Evolutionary conservation across 2,113 vertebrate genomes (phyloP).

Genomic region (Phylloscopus trochilus): DNA sequence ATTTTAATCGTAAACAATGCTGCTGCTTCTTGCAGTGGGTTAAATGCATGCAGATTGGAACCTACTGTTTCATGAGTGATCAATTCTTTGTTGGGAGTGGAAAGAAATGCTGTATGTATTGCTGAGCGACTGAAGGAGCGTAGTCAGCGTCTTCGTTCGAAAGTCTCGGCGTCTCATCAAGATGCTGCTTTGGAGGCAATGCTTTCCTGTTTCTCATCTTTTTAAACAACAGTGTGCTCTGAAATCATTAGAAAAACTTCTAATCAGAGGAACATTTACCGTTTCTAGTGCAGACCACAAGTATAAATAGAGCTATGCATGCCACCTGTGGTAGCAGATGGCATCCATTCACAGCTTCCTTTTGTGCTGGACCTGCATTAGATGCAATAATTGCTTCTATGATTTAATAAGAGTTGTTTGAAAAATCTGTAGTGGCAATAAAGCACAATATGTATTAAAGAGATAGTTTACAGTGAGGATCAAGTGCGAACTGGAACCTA

Average conservation of each 20-base stretch:
- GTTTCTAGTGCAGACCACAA: background rate
- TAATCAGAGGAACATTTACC: background rate
- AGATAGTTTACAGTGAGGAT: background rate
- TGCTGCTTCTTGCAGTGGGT: constrained; percentile 63
- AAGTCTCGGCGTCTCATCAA: background rate
- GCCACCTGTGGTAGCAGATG: constrained; percentile 50
- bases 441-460: background rate
- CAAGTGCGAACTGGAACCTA: background rate
- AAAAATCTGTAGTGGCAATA: background rate
- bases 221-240: background rate
- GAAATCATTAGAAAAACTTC: background rate
- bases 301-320: constrained; percentile 24
- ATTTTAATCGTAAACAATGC: constrained; percentile 71
- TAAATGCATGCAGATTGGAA: constrained; percentile 71
- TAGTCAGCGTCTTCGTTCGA: background rate
- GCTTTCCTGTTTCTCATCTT: background rate
- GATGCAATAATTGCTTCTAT: constrained; percentile 16
- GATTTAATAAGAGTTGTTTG: background rate
- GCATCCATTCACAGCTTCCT: constrained; percentile 28
- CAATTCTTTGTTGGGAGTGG: constrained; percentile 61
- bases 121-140: constrained; percentile 14
- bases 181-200: background rate
- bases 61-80: constrained; percentile 66
- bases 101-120: constrained; percentile 33
- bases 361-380: background rate